Base-by-base conservation (phyloP, 2,797 vertebrate species). In the Gouania willdenowi region DNA sequence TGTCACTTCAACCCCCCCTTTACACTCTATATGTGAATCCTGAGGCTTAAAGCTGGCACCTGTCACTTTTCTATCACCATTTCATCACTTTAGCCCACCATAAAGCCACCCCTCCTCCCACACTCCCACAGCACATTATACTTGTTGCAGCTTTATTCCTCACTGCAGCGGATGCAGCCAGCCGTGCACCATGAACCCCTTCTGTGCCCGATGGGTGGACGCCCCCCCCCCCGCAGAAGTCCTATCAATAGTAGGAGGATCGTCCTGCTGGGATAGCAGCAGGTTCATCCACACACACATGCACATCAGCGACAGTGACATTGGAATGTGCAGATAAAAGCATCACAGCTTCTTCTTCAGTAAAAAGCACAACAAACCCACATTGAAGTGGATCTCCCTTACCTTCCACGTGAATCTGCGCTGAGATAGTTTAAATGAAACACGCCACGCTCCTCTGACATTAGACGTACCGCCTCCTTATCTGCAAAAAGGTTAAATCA, bases 1-100 rank as follows among this genome's bases (percentile, higher is more conserved):
- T 82, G 53, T 90, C 87, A 73, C 86, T 87, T 74, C 88, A n/a
- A n/a, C n/a, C n/a, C n/a, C 39, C 36, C 11, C 7, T 21, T 28
- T 26, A 24, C 25, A 11, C 41, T 6, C 35, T 49, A 33, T 51
- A 43, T 45, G 41, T 51, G 36, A 39, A 27, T 34, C 35, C 34
- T 31, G 4, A 51, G 36, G 25, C 24, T 33, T 38, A 59, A 58
- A 58, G 44, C 35, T 54, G 63, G 52, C 65, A 70, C 47, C 64
- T 74, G 63, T 65, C 64, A 65, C 40, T 54, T 64, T 38, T 33
- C 19, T 35, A 56, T 58, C 62, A 64, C 40, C 30, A 24, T 59
- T 28, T 51, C 31, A 46, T 44, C 39, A 21, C 29, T 27, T 41
- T 28, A 34, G 10, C 11, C 17, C 14, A 10, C 21, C 8, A 6